A percentile compares a stretch with the other conserved stretches of the same genome.
Conservation (phyloP, 1,140 invertebrate species). For the Sesamia nonagrioides region DNA sequence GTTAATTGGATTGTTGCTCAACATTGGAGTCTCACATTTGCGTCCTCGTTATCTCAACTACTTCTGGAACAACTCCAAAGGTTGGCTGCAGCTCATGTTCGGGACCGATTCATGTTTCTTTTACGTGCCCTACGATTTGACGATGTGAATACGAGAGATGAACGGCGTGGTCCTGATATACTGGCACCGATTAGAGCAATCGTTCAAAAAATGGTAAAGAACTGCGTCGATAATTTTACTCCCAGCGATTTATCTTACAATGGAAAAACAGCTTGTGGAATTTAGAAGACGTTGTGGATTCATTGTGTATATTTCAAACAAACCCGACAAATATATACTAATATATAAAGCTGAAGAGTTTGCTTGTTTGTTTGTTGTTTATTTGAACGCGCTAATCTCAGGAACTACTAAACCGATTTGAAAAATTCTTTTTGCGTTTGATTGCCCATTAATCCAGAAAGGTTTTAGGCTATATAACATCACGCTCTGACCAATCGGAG, state of each 20-base stretch:
- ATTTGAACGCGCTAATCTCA: too few relatives aligned
- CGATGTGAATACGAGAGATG: slow-evolving; percentile 44
- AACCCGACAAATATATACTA: too few relatives aligned
- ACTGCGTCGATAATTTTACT: slow-evolving; percentile 59
- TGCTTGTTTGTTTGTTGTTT: too few relatives aligned
- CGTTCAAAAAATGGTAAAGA: slow-evolving; percentile 56
- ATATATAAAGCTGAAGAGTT: too few relatives aligned
- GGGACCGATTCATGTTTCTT: slow-evolving; percentile 49
- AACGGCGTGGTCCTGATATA: slow-evolving; percentile 50
- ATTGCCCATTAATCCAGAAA: too few relatives aligned
- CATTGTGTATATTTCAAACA: neutral
- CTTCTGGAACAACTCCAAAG: neutral
- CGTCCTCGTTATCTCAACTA: too few relatives aligned
- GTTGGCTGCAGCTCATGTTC: neutral
- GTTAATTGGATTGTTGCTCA: too few relatives aligned
- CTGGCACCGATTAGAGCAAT: slow-evolving; percentile 55
- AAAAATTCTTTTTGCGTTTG: too few relatives aligned
- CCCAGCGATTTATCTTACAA: slow-evolving; percentile 59
- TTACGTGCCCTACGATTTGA: slow-evolving; percentile 49
- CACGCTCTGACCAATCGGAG: too few relatives aligned
- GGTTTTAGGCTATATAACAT: too few relatives aligned
- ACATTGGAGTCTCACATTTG: too few relatives aligned
- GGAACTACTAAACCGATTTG: too few relatives aligned
- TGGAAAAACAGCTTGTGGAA: neutral
- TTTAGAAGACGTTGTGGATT: slow-evolving; percentile 3